Evolutionary conservation across 2,888 invertebrate genomes (phyloP).

Genomic region (Drosophila demipolita): DNA sequence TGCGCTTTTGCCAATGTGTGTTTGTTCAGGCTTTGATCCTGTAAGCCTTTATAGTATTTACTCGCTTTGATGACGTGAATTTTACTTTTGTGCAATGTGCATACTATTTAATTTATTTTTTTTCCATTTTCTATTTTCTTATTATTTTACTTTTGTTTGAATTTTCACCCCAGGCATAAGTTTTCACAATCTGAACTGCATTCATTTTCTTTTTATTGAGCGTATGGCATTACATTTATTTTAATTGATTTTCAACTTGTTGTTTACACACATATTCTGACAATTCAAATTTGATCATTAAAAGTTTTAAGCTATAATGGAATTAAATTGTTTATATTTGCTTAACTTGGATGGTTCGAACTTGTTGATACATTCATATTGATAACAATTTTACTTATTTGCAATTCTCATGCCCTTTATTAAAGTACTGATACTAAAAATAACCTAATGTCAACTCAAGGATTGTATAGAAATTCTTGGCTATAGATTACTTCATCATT

Average conservation of each 20-base stretch:
- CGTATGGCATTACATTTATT: constrained; percentile 1
- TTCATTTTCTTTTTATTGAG: constrained; percentile 4
- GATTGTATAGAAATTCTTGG: not conserved
- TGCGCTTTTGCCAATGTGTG: not conserved
- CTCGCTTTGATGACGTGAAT: constrained; percentile 34
- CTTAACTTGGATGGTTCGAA: not conserved
- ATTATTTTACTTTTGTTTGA: constrained; percentile 3
- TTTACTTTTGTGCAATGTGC: constrained; percentile 25
- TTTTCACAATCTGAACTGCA: constrained; percentile 12
- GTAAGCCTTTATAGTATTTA: constrained; percentile 59
- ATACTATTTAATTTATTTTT: constrained; percentile 14
- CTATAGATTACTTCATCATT: constrained; percentile 39
- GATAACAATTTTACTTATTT: not conserved
- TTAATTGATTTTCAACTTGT: constrained; percentile 7
- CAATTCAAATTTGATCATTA: not conserved
- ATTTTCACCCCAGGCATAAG: constrained; percentile 17
- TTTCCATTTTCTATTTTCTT: constrained; percentile 19
- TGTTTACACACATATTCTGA: not conserved
- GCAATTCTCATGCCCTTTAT: not conserved
- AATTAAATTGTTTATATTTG: not conserved
- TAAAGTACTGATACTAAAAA: not conserved
- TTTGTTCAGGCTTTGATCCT: constrained; percentile 37
- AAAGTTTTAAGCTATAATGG: not conserved
- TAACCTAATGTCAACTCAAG: not conserved
- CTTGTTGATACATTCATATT: not conserved